Evolutionary conservation across 2,888 invertebrate genomes (phyloP).

Genomic region (Heliothis peltigera): DNA sequence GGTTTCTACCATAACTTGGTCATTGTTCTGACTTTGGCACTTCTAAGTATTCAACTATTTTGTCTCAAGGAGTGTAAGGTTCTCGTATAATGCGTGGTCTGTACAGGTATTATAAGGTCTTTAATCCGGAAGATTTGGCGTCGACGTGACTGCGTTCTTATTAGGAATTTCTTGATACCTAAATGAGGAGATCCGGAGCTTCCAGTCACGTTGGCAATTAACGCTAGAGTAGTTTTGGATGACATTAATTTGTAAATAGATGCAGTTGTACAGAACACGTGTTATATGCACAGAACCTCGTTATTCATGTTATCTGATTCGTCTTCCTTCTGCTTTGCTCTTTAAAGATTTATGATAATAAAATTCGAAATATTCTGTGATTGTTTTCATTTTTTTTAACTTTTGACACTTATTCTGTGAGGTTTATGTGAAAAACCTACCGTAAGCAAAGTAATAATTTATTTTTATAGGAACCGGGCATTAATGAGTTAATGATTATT

Average conservation of each 20-base stretch:
- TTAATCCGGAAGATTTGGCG: slow-evolving; percentile 36
- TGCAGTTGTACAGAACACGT: no score
- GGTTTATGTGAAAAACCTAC: no score
- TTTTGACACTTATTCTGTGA: no score
- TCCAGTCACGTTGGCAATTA: slow-evolving; percentile 62
- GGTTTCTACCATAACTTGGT: slow-evolving; percentile 48
- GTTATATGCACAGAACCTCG: not conserved
- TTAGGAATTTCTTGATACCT: slow-evolving; percentile 21
- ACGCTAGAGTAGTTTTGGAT: slow-evolving; percentile 28
- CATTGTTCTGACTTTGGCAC: slow-evolving; percentile 39
- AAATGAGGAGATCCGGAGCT: slow-evolving; percentile 20
- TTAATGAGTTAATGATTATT: not conserved
- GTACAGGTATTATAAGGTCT: slow-evolving; percentile 25
- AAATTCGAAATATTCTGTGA: no score
- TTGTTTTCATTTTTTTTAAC: no score
- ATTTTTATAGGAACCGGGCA: no score
- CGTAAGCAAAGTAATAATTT: no score
- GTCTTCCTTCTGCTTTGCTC: not conserved
- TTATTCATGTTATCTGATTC: slow-evolving; percentile 6
- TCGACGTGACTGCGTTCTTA: slow-evolving; percentile 32
- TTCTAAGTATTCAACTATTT: slow-evolving; percentile 45
- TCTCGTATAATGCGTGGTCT: slow-evolving; percentile 34
- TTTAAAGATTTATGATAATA: not conserved
- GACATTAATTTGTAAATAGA: slow-evolving; percentile 46
- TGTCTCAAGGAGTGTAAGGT: slow-evolving; percentile 23